Base-by-base conservation (phyloP, 2,888 invertebrate species). In the Lasioglossum villosulum region DNA sequence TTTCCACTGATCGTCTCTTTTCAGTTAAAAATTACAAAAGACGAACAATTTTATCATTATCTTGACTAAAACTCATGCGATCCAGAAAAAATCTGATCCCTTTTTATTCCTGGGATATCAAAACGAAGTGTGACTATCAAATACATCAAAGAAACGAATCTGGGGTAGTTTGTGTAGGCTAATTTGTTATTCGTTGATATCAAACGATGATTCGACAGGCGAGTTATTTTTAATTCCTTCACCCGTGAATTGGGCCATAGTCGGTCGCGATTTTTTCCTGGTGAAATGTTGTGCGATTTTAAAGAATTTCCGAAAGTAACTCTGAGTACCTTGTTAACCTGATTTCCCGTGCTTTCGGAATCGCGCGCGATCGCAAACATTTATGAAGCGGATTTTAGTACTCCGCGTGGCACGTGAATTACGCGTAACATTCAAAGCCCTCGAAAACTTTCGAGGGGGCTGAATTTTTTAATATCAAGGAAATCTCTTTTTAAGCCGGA, bases 361-460 rank as follows among this genome's bases (percentile, higher is more conserved):
- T 37, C 34, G 66, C 66, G 34, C 34, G 19, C 66, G 66, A 66
- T 66, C 23, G 66, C 66, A 34, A 68, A 34, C 70, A 39, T 70
- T 39, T 39, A 23, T 23, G 70, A 37, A n/a, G 70, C 70, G 70
- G 70, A 39, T 39, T 39, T n/a, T n/a, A 68, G 68, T 39, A 37
- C 68, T 68, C 23, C 39, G 70, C 70, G 37, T 39, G 70, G 70
- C 70, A 37, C 70, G 37, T 70, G 70, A 70, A 70, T 68, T 68
- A 68, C 66, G 66, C 66, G 37, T 68, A 70, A 70, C 70, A 70
- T 71, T 71, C 42, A 42, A 71, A 71, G 72, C 42, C 37, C n/a
- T 56, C 74, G 37, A 68, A 76, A 34, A 48, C 30, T 76, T 37
- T n/a, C 39, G 30, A 10, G 30, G 23, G 27, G 37, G 45, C n/a